Percentiles rank a stretch among this genome's conserved stretches.
These are phyloP conservation scores for Xerus inauris DNA, from an alignment of 2,113 vertebrate genomes.

Conservation along the genomic window DNA sequence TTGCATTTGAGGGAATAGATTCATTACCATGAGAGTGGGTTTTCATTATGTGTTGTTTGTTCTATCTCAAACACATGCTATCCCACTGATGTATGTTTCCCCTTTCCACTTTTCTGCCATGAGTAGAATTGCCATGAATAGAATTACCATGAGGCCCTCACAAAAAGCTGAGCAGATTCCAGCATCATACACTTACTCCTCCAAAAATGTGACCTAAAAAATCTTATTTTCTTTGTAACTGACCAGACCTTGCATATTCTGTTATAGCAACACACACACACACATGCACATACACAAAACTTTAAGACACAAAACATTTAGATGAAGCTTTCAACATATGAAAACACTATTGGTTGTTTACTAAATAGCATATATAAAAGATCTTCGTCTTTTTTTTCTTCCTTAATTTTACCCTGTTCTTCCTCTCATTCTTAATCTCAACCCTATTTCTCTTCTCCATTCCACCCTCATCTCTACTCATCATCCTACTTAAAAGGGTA, in stretches of 20 bases:
- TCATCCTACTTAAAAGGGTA: background rate
- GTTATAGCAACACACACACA: background rate
- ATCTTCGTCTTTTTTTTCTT: background rate
- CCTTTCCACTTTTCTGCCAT: background rate
- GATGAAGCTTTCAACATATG: background rate
- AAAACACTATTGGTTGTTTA: background rate
- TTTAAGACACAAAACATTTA: background rate
- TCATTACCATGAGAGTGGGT: too few relatives aligned
- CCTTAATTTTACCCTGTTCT: too few relatives aligned
- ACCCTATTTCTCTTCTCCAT: background rate
- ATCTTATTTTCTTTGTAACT: background rate
- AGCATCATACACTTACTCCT: background rate
- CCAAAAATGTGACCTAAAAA: background rate
- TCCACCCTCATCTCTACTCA: fast-evolving
- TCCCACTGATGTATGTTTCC: background rate
- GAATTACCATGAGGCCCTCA: background rate
- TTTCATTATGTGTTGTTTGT: too few relatives aligned
- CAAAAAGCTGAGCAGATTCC: too few relatives aligned
- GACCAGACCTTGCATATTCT: background rate
- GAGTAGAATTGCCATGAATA: background rate
- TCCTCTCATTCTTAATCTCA: background rate
- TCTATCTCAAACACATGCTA: background rate
- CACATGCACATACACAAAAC: too few relatives aligned
- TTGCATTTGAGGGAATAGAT: too few relatives aligned
- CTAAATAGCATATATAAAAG: background rate